Conservation (phyloP, 2,113 vertebrate genomes). For the Gopherus evgoodei region DNA sequence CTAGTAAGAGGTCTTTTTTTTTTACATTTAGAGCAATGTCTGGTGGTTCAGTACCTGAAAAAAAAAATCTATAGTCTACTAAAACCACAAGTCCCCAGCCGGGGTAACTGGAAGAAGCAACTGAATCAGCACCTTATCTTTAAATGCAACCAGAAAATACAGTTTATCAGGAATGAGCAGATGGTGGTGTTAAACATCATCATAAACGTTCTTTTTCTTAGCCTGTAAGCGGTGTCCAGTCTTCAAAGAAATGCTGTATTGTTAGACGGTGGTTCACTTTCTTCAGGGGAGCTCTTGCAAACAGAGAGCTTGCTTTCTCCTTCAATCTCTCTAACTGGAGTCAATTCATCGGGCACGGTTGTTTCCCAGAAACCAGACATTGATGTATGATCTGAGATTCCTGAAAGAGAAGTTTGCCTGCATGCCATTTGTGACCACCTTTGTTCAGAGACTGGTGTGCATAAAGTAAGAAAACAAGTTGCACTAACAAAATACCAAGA, state of each 20-base stretch:
- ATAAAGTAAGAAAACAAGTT: background rate
- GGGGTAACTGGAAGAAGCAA: conserved; percentile 12
- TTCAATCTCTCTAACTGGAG: background rate
- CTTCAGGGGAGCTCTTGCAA: background rate
- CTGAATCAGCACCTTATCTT: conserved; percentile 34
- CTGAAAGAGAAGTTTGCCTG: background rate
- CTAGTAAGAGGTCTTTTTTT: background rate
- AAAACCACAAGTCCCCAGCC: conserved; percentile 3
- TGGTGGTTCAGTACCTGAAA: background rate
- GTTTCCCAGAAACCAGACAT: background rate
- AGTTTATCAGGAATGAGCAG: background rate
- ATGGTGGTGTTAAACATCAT: background rate
- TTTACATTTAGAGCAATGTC: background rate
- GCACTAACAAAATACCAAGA: background rate
- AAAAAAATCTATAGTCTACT: background rate
- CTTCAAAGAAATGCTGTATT: background rate
- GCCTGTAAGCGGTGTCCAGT: background rate
- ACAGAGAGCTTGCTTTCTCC: background rate
- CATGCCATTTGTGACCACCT: background rate
- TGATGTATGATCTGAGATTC: background rate
- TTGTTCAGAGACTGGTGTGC: background rate
- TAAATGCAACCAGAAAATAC: conserved; percentile 36
- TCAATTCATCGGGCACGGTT: background rate
- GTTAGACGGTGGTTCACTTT: background rate
- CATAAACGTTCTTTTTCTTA: conserved; percentile 26